These are phyloP conservation scores for Hymenochirus boettgeri DNA, from an alignment of 2,113 vertebrate genomes.

Conservation along the genomic window DNA sequence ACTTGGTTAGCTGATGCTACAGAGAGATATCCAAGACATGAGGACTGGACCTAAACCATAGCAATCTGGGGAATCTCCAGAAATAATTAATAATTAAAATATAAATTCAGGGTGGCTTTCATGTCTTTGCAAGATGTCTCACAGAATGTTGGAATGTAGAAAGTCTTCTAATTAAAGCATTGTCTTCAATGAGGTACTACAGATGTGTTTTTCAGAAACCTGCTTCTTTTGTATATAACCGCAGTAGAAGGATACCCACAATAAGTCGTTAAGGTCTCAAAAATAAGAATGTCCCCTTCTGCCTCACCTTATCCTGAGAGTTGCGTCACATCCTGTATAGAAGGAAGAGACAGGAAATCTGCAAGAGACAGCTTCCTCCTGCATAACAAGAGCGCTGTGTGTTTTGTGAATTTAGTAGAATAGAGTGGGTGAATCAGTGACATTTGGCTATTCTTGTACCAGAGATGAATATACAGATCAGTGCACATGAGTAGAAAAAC, in stretches of 20 bases:
- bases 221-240: not conserved
- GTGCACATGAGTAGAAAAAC: too few relatives aligned
- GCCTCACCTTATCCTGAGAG: constrained; percentile 31
- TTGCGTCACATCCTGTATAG: constrained; percentile 35
- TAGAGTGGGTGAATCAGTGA: not conserved
- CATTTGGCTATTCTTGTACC: too few relatives aligned
- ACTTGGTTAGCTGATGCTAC: constrained; percentile 7
- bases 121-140: not conserved
- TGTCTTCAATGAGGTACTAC: not conserved
- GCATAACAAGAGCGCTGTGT: not conserved
- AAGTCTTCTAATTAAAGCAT: not conserved
- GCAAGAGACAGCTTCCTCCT: constrained; percentile 34
- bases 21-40: not conserved
- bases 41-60: not conserved
- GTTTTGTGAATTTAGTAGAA: not conserved
- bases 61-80: not conserved
- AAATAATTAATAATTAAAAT: too few relatives aligned
- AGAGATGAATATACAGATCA: too few relatives aligned
- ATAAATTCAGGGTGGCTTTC: not conserved
- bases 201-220: not conserved
- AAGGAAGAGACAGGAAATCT: constrained; percentile 39
- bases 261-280: not conserved
- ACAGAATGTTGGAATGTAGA: not conserved
- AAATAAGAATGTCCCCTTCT: not conserved
- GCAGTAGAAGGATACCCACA: not conserved